Evolutionary conservation across 2,888 invertebrate species (phyloP).

Genomic region (Erebia ligea): DNA sequence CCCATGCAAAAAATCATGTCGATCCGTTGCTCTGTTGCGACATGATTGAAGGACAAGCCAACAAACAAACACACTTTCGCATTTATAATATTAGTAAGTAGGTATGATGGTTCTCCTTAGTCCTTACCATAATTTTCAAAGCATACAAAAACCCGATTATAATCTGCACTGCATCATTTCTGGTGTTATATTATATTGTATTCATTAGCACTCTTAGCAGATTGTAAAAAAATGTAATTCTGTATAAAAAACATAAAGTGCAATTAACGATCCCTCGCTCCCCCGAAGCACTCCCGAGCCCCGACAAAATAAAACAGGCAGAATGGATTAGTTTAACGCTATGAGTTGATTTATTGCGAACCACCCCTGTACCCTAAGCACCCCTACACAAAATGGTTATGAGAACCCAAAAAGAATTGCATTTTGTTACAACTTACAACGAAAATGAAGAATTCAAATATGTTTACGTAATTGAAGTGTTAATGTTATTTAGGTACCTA

Average conservation of each 20-base stretch:
- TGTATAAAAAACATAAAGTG: constrained; percentile 21
- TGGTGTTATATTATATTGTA: too few species aligned
- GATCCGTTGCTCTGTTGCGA: too few species aligned
- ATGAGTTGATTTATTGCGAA: constrained; percentile 46
- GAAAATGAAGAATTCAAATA: not conserved
- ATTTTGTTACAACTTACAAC: constrained; percentile 8
- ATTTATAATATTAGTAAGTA: too few species aligned
- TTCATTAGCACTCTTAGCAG: constrained; percentile 25
- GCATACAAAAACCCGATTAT: too few species aligned
- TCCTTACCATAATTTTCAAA: too few species aligned
- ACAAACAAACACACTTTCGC: too few species aligned
- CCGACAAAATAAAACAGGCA: constrained; percentile 52
- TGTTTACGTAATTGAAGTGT: not conserved
- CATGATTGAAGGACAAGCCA: too few species aligned
- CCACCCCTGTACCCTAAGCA: constrained; percentile 34
- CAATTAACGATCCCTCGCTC: constrained; percentile 43
- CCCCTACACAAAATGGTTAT: constrained; percentile 10
- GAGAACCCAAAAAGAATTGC: constrained; percentile 3
- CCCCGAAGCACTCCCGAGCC: constrained; percentile 52
- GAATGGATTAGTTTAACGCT: constrained; percentile 61
- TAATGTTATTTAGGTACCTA: too few species aligned
- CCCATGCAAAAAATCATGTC: too few species aligned
- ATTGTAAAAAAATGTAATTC: constrained; percentile 19
- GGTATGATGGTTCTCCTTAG: too few species aligned
- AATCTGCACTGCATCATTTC: too few species aligned